Evolutionary conservation across 2,113 vertebrate genomes (phyloP).

Genomic region (Thunnus maccoyii): DNA sequence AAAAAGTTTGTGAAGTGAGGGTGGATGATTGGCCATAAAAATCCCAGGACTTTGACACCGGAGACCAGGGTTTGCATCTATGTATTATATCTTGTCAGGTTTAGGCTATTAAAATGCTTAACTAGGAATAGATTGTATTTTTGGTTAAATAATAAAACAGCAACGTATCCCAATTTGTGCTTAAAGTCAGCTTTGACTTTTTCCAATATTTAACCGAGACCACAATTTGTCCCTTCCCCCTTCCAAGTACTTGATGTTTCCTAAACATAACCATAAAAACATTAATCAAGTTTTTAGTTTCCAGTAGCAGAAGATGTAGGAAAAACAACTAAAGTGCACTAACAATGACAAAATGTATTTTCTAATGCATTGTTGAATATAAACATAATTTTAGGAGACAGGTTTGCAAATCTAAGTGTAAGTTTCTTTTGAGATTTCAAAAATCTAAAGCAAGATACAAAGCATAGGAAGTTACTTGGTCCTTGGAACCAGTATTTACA

Average conservation of each 20-base stretch:
- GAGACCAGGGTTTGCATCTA: too few relatives aligned
- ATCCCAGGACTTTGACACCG: neutral
- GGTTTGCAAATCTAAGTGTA: neutral
- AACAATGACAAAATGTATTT: neutral
- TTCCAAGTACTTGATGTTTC: too few relatives aligned
- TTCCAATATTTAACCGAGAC: too few relatives aligned
- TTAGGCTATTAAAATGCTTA: neutral
- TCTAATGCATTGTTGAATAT: neutral
- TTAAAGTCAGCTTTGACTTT: neutral
- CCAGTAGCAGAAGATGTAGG: too few relatives aligned
- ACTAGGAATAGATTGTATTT: too few relatives aligned
- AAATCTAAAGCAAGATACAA: conserved; percentile 6
- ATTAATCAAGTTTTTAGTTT: too few relatives aligned
- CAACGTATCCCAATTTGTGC: neutral
- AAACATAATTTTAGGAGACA: neutral
- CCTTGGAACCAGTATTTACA: conserved; percentile 10
- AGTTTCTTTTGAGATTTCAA: neutral
- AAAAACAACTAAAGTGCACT: too few relatives aligned
- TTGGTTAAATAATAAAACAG: neutral
- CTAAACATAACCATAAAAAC: too few relatives aligned
- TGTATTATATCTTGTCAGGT: neutral
- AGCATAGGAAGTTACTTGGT: neutral
- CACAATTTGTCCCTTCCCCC: too few relatives aligned
- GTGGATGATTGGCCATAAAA: neutral
- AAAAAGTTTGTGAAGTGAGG: neutral